Conservation (phyloP, 1,140 invertebrate species). For the Reticulitermes speratus region DNA sequence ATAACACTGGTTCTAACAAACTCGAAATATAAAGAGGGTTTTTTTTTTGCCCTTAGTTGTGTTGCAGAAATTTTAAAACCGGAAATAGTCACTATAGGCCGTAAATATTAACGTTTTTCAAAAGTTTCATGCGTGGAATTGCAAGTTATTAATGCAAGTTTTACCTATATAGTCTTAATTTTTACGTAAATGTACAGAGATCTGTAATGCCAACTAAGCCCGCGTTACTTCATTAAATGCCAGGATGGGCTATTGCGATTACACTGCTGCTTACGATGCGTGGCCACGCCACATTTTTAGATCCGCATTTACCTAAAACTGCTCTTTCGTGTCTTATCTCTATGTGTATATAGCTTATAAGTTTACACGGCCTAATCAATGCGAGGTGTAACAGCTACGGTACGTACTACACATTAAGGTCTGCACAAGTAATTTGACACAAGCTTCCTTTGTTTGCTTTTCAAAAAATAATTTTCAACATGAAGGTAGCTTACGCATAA, state of each 20-base stretch:
- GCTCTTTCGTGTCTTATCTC: background rate
- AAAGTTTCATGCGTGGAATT: too few species aligned
- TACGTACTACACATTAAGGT: background rate
- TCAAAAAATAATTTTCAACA: background rate
- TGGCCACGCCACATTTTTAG: slow-evolving; percentile 1
- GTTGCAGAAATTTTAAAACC: too few species aligned
- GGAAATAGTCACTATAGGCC: too few species aligned
- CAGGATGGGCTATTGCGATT: background rate
- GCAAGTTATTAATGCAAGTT: too few species aligned
- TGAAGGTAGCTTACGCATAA: background rate
- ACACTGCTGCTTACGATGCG: background rate
- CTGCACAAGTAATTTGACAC: background rate
- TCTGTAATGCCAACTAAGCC: too few species aligned
- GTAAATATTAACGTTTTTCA: too few species aligned
- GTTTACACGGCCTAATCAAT: background rate
- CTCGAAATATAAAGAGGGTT: too few species aligned
- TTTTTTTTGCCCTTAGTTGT: too few species aligned
- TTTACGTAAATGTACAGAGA: too few species aligned
- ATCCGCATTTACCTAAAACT: background rate
- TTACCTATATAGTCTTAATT: too few species aligned
- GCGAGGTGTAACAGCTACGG: background rate
- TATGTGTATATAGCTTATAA: background rate
- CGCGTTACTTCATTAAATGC: too few species aligned
- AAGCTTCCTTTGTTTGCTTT: background rate
- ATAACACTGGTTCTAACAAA: too few species aligned